Base-by-base conservation (phyloP, 37 sponge, comb jelly and placozoan genomes). In the Halisarca cf. caerulea region DNA sequence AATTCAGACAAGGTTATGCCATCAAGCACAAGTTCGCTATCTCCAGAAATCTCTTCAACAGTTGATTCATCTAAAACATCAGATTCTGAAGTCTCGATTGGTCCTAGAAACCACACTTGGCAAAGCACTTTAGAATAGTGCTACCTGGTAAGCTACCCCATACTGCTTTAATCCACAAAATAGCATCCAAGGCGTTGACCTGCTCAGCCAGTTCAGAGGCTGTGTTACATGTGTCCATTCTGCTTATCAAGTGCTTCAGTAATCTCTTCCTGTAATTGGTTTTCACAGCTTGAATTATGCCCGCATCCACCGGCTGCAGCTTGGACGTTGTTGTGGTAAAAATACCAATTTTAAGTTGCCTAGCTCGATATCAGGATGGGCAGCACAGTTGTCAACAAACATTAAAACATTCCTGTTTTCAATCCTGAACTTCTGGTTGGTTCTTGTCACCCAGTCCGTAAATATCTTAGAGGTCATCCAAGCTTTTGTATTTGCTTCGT, bases 391-490 rank as follows among this genome's bases (percentile, higher is more conserved):
- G 71, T 83, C 83, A 35, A 83, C 53, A 24, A 83, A 41, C 11
- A 83, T 25, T n/a, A 68, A 23, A 34, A 83, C 27, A 9, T 83
- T 6, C 9, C 70, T 7, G 5, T 66, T 66, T 34, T 40, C 53
- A 20, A 23, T 33, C 3, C 4, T 24, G 5, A 85, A 25, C 34
- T 37, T 75, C 33, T 38, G 41, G 47, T 85, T 58, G 24, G 8
- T 25, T 41, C 44, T 57, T 32, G 4, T 25, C 17, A 85, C 21
- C 85, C 85, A 85, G 3, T 57, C 18, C 4, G 15, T 20, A 58
- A 85, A 85, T 41, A 85, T 53, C 4, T 30, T 41, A 23, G 64
- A 61, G 2, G 85, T 85, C 78, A 85, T 85, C 85, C 78, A 85
- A n/a, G 85, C 85, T 14, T 58, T 73, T 3, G 41, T 3, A 32